Conservation (phyloP, 2,888 invertebrate genomes). For the Perizoma affinitatum region DNA sequence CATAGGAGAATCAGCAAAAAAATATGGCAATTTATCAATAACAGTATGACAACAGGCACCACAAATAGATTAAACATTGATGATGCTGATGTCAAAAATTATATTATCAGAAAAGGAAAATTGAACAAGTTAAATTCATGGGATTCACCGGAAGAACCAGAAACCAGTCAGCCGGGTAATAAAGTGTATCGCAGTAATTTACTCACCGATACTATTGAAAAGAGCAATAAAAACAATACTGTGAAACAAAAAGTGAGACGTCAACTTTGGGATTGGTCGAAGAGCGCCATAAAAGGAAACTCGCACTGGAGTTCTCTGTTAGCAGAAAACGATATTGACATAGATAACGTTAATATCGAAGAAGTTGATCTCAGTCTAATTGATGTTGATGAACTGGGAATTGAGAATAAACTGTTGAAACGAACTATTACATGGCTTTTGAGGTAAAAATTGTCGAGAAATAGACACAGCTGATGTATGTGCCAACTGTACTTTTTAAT, state of each 20-base stretch:
- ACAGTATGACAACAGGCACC: background rate
- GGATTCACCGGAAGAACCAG: constrained; percentile 4
- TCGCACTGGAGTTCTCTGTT: constrained; percentile 42
- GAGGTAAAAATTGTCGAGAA: constrained; percentile 41
- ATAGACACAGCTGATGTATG: constrained; percentile 1
- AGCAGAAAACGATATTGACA: constrained; percentile 46
- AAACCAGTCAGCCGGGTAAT: constrained; percentile 15
- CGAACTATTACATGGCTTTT: constrained; percentile 38
- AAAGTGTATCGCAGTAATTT: background rate
- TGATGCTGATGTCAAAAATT: constrained; percentile 8
- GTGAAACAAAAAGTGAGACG: constrained; percentile 46
- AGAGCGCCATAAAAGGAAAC: constrained; percentile 45
- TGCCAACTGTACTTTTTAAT: constrained; percentile 35
- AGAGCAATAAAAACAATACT: constrained; percentile 28
- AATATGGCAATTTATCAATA: constrained; percentile 13
- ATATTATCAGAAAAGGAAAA: constrained; percentile 3
- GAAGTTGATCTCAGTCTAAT: constrained; percentile 48
- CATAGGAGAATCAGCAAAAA: constrained; percentile 6
- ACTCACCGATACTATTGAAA: constrained; percentile 4
- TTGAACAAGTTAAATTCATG: constrained; percentile 4
- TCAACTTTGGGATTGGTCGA: constrained; percentile 49
- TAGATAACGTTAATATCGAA: constrained; percentile 53
- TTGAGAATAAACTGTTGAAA: constrained; percentile 50
- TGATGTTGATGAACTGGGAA: constrained; percentile 49
- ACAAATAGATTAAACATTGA: background rate